A percentile compares a stretch with the other conserved stretches of the same genome.
Evolutionary conservation across 2,113 vertebrate species (phyloP).

Genomic region (Chaenogobius annularis): DNA sequence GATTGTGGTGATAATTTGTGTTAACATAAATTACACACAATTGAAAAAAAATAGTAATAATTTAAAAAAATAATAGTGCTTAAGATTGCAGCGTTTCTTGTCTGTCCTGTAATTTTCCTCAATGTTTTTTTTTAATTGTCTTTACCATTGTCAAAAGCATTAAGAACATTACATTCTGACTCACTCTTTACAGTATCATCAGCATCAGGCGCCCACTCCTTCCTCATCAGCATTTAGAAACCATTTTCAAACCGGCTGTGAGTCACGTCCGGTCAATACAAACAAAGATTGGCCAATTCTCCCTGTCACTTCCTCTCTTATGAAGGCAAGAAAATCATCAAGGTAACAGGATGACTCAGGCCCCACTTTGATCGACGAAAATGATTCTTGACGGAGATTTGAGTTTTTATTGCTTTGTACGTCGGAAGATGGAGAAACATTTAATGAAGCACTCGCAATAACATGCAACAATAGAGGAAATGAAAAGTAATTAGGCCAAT

Average conservation of each 20-base stretch:
- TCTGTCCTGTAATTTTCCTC: background rate
- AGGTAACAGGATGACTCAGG: conserved; percentile 9
- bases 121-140: background rate
- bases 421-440: background rate
- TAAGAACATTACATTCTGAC: background rate
- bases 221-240: background rate
- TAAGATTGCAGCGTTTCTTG: too few species aligned
- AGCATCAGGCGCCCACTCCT: background rate
- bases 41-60: too few species aligned
- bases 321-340: background rate
- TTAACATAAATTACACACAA: too few species aligned
- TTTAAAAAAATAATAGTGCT: too few species aligned
- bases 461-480: background rate
- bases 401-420: background rate
- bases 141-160: background rate
- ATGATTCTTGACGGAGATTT: background rate
- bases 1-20: too few species aligned
- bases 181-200: background rate
- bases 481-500: conserved; percentile 1
- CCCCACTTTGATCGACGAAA: background rate
- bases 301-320: conserved; percentile 5
- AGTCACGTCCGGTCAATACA: conserved; percentile 5
- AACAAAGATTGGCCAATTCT: background rate
- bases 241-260: conserved; percentile 1
- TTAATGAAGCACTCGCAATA: background rate